A percentile compares a stretch with the other conserved stretches of the same genome.
phyloP scores from a whole-genome alignment of 2,888 invertebrate genomes.

The Cerastis leucographa region DNA sequence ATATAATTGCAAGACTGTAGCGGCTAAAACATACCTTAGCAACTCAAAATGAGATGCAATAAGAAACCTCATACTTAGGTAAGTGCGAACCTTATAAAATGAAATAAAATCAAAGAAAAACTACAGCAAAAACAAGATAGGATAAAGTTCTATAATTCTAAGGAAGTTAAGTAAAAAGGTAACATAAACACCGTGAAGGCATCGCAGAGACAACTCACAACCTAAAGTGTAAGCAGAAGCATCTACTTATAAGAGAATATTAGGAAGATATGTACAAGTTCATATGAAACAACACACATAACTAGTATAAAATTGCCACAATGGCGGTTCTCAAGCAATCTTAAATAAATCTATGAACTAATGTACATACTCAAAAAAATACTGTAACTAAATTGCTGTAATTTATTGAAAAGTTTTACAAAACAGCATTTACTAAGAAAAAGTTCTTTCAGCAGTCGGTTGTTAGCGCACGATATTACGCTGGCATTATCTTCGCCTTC shows the following conservation, averaged over 20 bases:
- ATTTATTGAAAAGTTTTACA: background rate
- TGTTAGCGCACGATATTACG: background rate
- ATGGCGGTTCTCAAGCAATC: background rate
- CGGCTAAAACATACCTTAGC: background rate
- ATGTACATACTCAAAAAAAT: background rate
- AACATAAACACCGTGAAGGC: conserved; percentile 41
- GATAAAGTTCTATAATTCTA: background rate
- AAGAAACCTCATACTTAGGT: background rate
- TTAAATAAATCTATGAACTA: background rate
- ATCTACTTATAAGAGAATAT: background rate
- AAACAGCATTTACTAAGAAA: background rate
- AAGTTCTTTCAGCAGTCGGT: background rate
- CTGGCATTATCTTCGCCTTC: background rate
- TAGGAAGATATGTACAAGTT: conserved; percentile 5
- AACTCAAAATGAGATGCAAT: background rate
- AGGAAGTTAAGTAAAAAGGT: conserved; percentile 20
- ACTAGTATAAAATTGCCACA: background rate
- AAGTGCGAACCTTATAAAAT: background rate
- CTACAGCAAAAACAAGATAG: background rate
- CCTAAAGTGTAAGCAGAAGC: background rate
- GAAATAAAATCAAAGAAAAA: background rate
- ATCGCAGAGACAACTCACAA: conserved; percentile 4
- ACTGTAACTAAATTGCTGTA: background rate
- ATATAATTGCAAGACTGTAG: background rate
- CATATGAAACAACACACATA: background rate